Evolutionary conservation across 2,797 vertebrate species (phyloP).

Genomic region (Acanthiza pusilla): DNA sequence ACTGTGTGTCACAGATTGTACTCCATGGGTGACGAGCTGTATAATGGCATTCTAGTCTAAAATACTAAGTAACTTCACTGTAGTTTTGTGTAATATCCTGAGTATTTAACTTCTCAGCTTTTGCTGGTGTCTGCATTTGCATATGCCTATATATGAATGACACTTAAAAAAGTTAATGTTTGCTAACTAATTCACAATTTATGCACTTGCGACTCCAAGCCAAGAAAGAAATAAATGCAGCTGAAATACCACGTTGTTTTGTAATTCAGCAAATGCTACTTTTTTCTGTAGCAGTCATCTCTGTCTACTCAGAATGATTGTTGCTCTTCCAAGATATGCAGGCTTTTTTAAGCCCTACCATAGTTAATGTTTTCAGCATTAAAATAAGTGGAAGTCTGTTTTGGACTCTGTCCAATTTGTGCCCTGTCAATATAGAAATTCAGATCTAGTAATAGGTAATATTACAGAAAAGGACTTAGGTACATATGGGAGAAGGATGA

Average conservation of each 20-base stretch:
- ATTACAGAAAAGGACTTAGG: not conserved
- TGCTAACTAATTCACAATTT: conserved; percentile 58
- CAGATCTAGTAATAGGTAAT: not conserved
- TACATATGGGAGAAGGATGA: not conserved
- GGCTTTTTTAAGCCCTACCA: not conserved
- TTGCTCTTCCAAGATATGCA: not conserved
- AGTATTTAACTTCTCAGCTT: not conserved
- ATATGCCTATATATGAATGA: not conserved
- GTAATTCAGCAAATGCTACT: not conserved
- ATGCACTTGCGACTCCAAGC: not conserved
- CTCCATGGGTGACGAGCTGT: not conserved
- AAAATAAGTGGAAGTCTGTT: not conserved
- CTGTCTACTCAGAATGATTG: not conserved
- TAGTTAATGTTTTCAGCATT: not conserved
- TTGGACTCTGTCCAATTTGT: not conserved
- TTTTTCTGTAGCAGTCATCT: not conserved
- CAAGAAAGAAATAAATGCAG: conserved; percentile 18
- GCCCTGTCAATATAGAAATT: not conserved
- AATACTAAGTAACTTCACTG: not conserved
- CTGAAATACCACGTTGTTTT: conserved; percentile 11
- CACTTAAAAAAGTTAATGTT: conserved; percentile 61
- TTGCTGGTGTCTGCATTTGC: conserved; percentile 11
- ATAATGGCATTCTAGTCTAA: not conserved
- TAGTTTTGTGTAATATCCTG: not conserved
- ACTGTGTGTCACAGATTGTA: not conserved